Base-by-base conservation (phyloP, 2,888 invertebrate species). In the Patella pellucida region DNA sequence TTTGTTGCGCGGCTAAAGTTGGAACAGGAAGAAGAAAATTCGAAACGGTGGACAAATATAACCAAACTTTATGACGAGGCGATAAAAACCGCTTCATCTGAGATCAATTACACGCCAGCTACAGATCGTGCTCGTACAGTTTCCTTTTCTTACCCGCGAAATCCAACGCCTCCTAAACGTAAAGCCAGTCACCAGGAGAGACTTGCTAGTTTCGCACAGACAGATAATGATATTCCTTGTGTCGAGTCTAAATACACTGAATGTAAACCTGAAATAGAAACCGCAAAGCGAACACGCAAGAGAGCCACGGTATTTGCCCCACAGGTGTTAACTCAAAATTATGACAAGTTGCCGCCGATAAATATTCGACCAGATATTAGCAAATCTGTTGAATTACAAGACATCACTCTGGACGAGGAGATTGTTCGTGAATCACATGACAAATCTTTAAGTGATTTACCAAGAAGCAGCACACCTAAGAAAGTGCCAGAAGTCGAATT, bases 31-130 rank as follows among this genome's bases (percentile, higher is more conserved):
- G 19, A 23, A 19, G 62, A 62, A 23, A 62, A 62, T 62, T 62
- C 62, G 19, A 62, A 62, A 62, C 19, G 23, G 23, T 62, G 62
- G 62, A 62, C 62, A 62, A 23, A 14, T 62, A 62, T 62, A 23
- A 23, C 62, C 12, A 62, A 62, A 62, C 62, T 62, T 19, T 62
- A 62, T 23, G 62, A 62, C 19, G 62, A 62, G 14, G 62, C 62
- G 19, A 62, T 62, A 15, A 62, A 14, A 62, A 62, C 19, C 23
- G 62, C 14, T 15, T 23, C 62, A 62, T 23, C 62, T 19, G 62
- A 62, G 23, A 23, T 62, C 2, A 62, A 62, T 15, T 62, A 62
- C 23, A 23, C 62, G 62, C 23, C 12, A 14, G 19, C 62, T 23
- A 62, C 14, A 19, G 62, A 62, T 62, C 62, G 62, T 23, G 62